Conservation (phyloP, 1,140 invertebrate genomes). For the Metopolophium dirhodum region DNA sequence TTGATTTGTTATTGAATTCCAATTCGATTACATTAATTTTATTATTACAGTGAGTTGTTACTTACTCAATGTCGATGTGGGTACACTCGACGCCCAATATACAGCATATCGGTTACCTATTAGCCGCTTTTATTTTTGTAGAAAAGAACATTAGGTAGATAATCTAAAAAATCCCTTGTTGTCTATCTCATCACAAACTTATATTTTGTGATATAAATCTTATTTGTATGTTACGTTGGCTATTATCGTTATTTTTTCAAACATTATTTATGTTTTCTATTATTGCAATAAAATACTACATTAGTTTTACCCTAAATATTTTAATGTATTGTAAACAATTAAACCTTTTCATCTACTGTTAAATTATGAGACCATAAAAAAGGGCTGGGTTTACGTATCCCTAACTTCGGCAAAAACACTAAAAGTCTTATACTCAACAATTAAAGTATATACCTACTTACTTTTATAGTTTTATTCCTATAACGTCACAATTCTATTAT, state of each 20-base stretch:
- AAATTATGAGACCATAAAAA: background rate
- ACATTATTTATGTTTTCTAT: background rate
- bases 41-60: too few species aligned
- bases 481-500: background rate
- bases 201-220: background rate
- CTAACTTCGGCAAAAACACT: background rate
- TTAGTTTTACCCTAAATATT: background rate
- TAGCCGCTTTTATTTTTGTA: too few species aligned
- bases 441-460: background rate
- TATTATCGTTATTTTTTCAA: background rate
- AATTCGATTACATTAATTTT: too few species aligned
- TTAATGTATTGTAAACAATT: background rate
- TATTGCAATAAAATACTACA: background rate
- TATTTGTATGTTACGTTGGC: background rate
- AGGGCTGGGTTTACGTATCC: background rate
- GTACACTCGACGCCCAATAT: too few species aligned
- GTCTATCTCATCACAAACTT: background rate
- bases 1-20: too few species aligned
- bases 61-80: too few species aligned
- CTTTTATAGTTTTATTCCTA: background rate
- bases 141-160: too few species aligned
- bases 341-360: conserved; percentile 8
- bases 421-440: background rate
- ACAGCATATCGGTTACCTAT: too few species aligned
- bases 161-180: background rate